phyloP scores from a whole-genome alignment of 2,797 vertebrate species.

The Pangasius krempfi region DNA sequence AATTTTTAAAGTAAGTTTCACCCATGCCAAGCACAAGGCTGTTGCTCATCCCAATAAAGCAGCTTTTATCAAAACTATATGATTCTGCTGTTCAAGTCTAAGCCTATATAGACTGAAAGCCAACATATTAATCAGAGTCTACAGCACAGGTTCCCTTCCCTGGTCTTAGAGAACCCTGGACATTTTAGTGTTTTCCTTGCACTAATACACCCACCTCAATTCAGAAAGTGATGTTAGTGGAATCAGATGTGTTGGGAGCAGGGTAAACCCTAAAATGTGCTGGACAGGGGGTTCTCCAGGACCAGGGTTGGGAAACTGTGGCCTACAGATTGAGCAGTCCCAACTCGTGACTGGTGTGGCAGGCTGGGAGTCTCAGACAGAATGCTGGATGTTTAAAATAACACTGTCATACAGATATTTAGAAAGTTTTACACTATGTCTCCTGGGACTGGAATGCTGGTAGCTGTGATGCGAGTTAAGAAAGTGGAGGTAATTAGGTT shows the following conservation, averaged over 20 bases:
- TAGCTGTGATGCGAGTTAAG: background rate
- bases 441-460: background rate
- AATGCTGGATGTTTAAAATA: background rate
- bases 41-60: background rate
- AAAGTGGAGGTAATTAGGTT: background rate
- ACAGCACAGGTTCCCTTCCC: background rate
- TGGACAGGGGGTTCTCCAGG: background rate
- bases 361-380: background rate
- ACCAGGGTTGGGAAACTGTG: background rate
- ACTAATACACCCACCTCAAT: background rate
- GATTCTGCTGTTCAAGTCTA: background rate
- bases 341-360: background rate
- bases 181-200: background rate
- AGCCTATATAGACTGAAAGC: background rate
- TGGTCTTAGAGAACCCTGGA: background rate
- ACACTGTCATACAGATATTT: background rate
- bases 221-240: background rate
- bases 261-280: background rate
- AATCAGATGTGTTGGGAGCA: background rate
- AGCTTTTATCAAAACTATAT: background rate
- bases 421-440: background rate
- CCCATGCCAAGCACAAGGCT: background rate
- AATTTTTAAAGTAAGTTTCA: background rate
- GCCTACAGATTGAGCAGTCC: background rate
- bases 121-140: background rate